Evolutionary conservation across 2,113 vertebrate species (phyloP), one percentile per base, ranked within the genome.

Genomic region (Columba janthina): DNA sequence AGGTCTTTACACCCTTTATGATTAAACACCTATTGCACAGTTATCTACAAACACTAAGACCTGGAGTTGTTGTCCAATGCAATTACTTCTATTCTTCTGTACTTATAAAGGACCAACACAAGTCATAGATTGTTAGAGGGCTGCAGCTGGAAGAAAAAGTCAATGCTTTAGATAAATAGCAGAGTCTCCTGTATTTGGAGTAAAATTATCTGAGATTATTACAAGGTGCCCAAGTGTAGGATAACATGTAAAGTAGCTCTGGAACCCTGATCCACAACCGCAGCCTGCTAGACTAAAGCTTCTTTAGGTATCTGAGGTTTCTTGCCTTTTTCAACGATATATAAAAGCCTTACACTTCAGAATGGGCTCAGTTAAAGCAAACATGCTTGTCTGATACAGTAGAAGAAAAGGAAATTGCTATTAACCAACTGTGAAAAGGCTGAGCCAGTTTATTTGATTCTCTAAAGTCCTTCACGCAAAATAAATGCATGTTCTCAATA

Each of bases 351-450:
- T 75, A 16, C 28, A 84, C 58, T 96, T 92, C n/a, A 93, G 69
- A 93, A 80, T 24, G 40, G 31, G 44, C 34, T 86, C 58, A 51
- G 38, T 64, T 64, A 90, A 80, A 94, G 31, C 34, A 95, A 93
- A 86, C 22, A 56, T 19, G 73, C 28, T 88, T 71, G 51, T 58
- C 61, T 56, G 71, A 70, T 61, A 78, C 34, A 70, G 71, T 51
- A 83, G 66, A 91, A 85, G 75, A 70, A 89, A 77, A 91, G 88
- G 75, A 93, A 85, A 89, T 89, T 73, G 32, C 54, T 57, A 54
- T 48, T 62, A 95, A 74, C 56, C 58, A 67, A 71, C 15, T 77
- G 72, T 64, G 77, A 94, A 87, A 95, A 93, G 56, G 22, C 42
- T 76, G 38, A 96, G 38, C 17, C 42, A 42, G 42, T 74, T 89